phyloP scores from a whole-genome alignment of 2,888 invertebrate genomes.

The Pristionchus arcanus region DNA sequence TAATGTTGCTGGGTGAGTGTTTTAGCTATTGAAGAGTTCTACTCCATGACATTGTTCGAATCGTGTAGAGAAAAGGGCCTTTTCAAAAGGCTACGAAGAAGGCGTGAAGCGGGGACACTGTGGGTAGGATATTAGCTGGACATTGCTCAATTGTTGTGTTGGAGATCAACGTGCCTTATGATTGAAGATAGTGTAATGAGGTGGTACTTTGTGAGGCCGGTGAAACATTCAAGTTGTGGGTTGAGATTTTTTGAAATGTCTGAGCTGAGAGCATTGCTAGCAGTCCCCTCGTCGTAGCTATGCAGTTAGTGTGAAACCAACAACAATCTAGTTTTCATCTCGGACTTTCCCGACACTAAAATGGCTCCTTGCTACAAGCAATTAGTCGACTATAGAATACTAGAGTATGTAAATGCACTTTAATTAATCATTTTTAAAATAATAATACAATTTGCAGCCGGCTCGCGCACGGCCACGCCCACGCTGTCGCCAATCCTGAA shows the following conservation, averaged over 20 bases:
- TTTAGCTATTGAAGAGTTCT: no score
- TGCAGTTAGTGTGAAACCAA: neutral
- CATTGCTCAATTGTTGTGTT: neutral
- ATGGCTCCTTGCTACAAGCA: no score
- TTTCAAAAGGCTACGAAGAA: no score
- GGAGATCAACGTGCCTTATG: no score
- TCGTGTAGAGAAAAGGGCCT: neutral
- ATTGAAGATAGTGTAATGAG: neutral
- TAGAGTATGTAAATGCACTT: neutral
- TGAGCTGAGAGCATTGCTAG: no score
- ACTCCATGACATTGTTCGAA: neutral
- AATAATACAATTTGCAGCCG: slow-evolving; percentile 21
- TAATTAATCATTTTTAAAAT: neutral
- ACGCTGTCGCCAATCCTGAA: slow-evolving; percentile 63
- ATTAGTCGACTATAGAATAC: neutral
- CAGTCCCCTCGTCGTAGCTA: neutral
- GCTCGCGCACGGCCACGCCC: slow-evolving; percentile 62
- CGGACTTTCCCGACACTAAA: no score
- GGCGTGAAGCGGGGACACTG: neutral
- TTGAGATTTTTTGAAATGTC: neutral
- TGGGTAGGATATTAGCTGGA: neutral
- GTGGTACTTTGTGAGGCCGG: neutral
- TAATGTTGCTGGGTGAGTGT: no score
- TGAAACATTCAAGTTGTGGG: neutral
- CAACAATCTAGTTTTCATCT: no score